Conservation (phyloP, 1,140 invertebrate species). For the Drosophila bocki region DNA sequence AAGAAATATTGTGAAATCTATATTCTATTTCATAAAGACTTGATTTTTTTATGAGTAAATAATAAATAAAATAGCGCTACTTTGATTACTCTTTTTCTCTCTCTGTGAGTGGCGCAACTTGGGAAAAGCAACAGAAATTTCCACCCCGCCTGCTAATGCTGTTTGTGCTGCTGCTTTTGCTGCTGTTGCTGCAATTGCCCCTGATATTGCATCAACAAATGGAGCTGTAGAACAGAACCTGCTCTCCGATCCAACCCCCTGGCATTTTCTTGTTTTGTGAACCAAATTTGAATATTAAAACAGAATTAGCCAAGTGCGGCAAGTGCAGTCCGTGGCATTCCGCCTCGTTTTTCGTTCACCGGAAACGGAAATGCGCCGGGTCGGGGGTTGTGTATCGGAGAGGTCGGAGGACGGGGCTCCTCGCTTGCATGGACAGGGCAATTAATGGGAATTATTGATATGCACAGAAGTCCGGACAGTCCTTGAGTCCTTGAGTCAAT, state of each 20-base stretch:
- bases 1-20: too few species aligned
- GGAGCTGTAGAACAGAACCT: constrained; percentile 27
- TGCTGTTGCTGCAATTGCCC: constrained; percentile 17
- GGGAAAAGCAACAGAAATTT: constrained; percentile 56
- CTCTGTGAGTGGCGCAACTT: constrained; percentile 58
- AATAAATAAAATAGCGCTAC: too few species aligned
- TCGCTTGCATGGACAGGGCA: constrained; percentile 34
- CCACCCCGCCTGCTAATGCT: constrained; percentile 5
- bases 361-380: constrained; percentile 42
- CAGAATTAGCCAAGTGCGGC: constrained; percentile 75
- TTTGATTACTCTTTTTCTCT: neutral
- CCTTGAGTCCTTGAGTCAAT: constrained; percentile 30
- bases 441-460: constrained; percentile 56
- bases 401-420: neutral
- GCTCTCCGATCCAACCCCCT: constrained; percentile 13
- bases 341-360: constrained; percentile 19
- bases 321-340: constrained; percentile 29
- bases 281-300: constrained; percentile 77
- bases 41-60: too few species aligned
- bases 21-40: too few species aligned
- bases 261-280: constrained; percentile 50
- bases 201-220: constrained; percentile 47
- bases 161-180: constrained; percentile 5
- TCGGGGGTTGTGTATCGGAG: neutral
- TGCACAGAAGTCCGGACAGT: constrained; percentile 8